phyloP scores from a whole-genome alignment of 1,140 invertebrate species.

The Heliconius himera region DNA sequence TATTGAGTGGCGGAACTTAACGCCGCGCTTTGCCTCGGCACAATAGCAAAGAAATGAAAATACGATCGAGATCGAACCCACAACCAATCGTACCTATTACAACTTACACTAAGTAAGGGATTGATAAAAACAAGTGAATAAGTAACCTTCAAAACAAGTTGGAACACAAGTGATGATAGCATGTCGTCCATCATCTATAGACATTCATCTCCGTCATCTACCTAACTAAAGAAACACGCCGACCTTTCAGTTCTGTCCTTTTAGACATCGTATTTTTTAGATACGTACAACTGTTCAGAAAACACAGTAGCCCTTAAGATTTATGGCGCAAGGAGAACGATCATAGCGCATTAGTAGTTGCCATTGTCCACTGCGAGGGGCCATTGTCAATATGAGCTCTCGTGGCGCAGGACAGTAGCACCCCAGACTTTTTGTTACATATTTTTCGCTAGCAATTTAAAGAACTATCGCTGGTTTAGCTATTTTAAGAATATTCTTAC shows the following conservation, averaged over 20 bases:
- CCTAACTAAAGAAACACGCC: constrained; percentile 22
- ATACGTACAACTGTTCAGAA: constrained; percentile 45
- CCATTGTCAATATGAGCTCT: constrained; percentile 54
- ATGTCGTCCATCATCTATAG: not conserved
- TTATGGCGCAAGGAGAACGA: constrained; percentile 70
- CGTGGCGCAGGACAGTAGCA: constrained; percentile 56
- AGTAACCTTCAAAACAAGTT: not conserved
- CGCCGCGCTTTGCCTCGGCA: too few species aligned
- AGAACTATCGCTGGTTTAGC: constrained; percentile 11
- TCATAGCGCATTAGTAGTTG: constrained; percentile 76
- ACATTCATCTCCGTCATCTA: constrained; percentile 6
- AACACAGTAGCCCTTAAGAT: constrained; percentile 70
- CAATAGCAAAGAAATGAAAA: too few species aligned
- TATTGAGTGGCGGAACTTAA: too few species aligned
- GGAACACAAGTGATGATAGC: not conserved
- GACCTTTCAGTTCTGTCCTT: constrained; percentile 41
- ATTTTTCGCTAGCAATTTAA: constrained; percentile 9
- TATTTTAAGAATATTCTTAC: constrained; percentile 22
- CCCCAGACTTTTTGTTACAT: constrained; percentile 31
- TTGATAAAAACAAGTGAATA: constrained; percentile 6
- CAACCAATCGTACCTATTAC: not conserved
- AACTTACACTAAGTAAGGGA: not conserved
- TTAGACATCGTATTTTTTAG: constrained; percentile 46
- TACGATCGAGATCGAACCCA: too few species aligned
- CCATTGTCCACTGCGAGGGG: constrained; percentile 70